Evolutionary conservation across 2,797 vertebrate species (phyloP).

Genomic region (Nyctibius grandis): DNA sequence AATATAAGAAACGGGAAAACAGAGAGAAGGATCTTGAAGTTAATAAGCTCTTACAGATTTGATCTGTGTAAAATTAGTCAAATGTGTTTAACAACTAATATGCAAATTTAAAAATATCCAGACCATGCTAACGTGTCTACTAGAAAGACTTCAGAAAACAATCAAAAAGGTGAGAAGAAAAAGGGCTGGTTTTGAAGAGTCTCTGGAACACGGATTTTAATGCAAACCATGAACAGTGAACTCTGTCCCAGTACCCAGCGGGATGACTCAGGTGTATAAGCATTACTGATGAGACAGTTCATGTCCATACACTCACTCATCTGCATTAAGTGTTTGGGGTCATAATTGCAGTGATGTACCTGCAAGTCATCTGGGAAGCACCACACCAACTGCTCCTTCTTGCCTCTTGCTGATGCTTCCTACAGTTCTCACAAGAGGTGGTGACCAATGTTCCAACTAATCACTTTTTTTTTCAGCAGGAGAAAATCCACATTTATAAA

Average conservation of each 20-base stretch:
- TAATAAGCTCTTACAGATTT: neutral
- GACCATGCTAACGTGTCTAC: neutral
- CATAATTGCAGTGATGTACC: slow-evolving; percentile 30
- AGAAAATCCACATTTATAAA: neutral
- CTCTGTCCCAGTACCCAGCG: neutral
- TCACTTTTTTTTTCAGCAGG: neutral
- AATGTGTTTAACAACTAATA: neutral
- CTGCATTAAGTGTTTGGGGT: slow-evolving; percentile 21
- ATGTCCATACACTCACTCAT: slow-evolving; percentile 41
- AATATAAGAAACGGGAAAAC: neutral
- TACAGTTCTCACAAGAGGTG: neutral
- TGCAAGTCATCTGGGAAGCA: slow-evolving; percentile 39
- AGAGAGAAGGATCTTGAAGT: neutral
- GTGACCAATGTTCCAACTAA: neutral
- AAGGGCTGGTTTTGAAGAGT: neutral
- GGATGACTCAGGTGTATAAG: slow-evolving; percentile 31
- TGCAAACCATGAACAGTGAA: neutral
- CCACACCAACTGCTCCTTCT: neutral
- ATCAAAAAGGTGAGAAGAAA: neutral
- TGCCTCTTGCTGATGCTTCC: neutral
- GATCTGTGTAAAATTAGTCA: neutral
- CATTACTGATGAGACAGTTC: slow-evolving; percentile 35
- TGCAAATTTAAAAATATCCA: neutral
- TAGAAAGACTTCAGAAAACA: neutral
- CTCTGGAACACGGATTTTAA: neutral